phyloP scores from a whole-genome alignment of 2,113 vertebrate species.

The Triplophysa siluroides region DNA sequence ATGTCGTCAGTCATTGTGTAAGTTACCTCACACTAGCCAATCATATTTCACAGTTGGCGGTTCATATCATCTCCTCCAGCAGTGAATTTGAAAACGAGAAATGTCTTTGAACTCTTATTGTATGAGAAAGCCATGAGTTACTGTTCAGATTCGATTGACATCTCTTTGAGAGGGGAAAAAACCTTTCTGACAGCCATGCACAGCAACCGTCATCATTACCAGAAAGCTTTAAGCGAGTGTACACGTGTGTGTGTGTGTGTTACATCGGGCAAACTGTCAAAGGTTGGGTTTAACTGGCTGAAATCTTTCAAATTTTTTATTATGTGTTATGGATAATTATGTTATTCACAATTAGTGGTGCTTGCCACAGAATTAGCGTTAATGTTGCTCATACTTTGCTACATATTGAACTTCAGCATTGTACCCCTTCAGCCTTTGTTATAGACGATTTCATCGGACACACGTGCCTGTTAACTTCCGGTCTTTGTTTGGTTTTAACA shows the following conservation, averaged over 20 bases:
- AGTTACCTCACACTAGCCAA: neutral
- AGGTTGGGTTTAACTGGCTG: conserved; percentile 27
- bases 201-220: conserved; percentile 15
- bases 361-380: too few species aligned
- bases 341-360: too few species aligned
- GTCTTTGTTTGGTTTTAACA: too few species aligned
- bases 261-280: conserved; percentile 24
- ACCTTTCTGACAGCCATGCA: neutral
- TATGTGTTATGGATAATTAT: neutral
- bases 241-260: conserved; percentile 16
- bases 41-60: neutral
- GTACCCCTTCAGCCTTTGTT: too few species aligned
- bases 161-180: conserved; percentile 5
- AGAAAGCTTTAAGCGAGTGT: neutral
- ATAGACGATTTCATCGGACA: too few species aligned
- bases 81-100: conserved; percentile 12
- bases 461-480: too few species aligned
- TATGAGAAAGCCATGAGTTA: neutral
- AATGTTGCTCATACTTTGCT: too few species aligned
- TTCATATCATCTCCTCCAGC: conserved; percentile 9
- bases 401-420: too few species aligned
- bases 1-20: neutral
- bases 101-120: neutral
- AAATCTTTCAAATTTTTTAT: neutral
- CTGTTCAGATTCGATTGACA: conserved; percentile 22